Base-by-base conservation (phyloP, 30 jellyfish, hydroid and myxozoan species). In the Nemopilema nomurai region DNA sequence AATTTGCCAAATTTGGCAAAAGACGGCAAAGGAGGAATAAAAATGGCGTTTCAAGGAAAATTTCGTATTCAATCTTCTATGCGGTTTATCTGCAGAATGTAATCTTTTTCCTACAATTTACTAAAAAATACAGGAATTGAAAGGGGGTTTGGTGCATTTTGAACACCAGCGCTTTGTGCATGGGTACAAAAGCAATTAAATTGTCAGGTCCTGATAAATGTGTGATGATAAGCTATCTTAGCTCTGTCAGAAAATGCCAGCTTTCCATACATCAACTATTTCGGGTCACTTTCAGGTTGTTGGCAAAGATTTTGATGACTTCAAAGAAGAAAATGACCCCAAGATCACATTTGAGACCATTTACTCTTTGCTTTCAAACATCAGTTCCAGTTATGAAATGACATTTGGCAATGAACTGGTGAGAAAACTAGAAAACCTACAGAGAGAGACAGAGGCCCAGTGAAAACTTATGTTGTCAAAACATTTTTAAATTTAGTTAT, bases 351-450 rank as follows among this genome's bases (percentile, higher is more conserved):
- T 66, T 69, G 96, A 87, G 71, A 87, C 96, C 26, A 50, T 87
- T 49, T 87, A 87, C 41, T 68, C 96, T 7, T 74, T 87, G 50
- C 86, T 87, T 51, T 70, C 83, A 4, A 75, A 87, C 24, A 77
- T 87, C 65, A 87, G 96, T 76, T 63, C 90, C 9, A 87, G 96
- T 72, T 87, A 87, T 73, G 72, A 62, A 27, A 32, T 27, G 41
- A 76, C 86, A 76, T 87, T 87, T 62, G 72, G 96, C 62, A 77
- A 80, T 63, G 96, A 87, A 41, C 68, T 87, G 74, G 82, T 84
- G 18, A 77, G 82, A 28, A 87, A 87, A 53, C 76, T 87, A 41
- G 63, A 82, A 51, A 30, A 31, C 8, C 69, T 77, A 4, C 71
- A 75, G 52, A 23, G 41, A 20, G 27, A 70, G 1, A 16, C 50